A percentile compares a stretch with the other conserved stretches of the same genome.
Evolutionary conservation across 2,888 invertebrate genomes (phyloP).

Genomic region (Coelinius sp.): DNA sequence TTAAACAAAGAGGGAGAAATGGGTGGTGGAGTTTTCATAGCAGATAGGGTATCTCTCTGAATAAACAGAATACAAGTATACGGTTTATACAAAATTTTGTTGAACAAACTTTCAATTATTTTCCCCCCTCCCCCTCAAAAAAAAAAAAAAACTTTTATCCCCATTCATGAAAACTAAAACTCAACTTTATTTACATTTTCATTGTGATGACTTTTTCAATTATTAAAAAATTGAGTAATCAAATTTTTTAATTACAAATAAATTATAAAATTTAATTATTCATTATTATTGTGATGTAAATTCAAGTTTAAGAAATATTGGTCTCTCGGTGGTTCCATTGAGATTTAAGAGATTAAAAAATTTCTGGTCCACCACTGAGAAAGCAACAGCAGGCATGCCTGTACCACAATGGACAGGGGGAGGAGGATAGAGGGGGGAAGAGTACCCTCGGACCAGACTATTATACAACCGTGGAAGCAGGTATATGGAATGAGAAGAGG

Average conservation of each 20-base stretch:
- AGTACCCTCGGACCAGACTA: constrained; percentile 45
- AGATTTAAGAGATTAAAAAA: constrained; percentile 17
- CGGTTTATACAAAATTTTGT: constrained; percentile 26
- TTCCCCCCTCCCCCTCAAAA: neutral
- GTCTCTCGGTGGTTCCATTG: neutral
- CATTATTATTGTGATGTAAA: constrained; percentile 8
- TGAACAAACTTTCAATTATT: constrained; percentile 32
- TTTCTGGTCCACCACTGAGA: constrained; percentile 30
- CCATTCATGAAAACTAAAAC: neutral
- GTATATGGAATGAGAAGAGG: constrained; percentile 32
- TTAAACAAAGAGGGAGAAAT: neutral
- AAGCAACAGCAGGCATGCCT: constrained; percentile 56
- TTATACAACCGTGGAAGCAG: constrained; percentile 43
- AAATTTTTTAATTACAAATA: neutral
- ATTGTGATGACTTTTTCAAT: neutral
- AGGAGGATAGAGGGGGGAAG: neutral
- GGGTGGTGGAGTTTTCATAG: neutral
- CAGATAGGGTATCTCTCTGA: neutral
- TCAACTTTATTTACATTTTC: neutral
- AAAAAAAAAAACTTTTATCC: neutral
- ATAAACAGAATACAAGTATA: constrained; percentile 10
- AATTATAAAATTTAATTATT: constrained; percentile 14
- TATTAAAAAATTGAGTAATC: neutral
- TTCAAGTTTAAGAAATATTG: constrained; percentile 7
- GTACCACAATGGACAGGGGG: constrained; percentile 38